Evolutionary conservation across 2,888 invertebrate species (phyloP).

Genomic region (Biston betularia): DNA sequence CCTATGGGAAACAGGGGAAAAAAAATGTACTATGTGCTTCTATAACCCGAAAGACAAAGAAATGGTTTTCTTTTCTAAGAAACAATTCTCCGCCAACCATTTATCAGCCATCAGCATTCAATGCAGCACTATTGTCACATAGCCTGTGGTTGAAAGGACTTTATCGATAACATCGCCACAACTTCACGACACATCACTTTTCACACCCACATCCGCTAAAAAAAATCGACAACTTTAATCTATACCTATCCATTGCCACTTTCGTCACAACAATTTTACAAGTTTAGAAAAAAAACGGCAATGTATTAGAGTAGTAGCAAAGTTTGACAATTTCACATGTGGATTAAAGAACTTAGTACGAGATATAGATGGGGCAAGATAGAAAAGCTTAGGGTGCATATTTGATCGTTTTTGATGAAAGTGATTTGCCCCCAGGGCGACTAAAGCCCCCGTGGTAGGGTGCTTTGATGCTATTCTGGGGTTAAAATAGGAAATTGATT

Average conservation of each 20-base stretch:
- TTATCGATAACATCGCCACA: slow-evolving; percentile 74
- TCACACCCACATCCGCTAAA: slow-evolving; percentile 39
- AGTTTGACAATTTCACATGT: not conserved
- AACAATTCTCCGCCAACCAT: slow-evolving; percentile 29
- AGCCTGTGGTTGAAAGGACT: slow-evolving; percentile 62
- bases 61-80: slow-evolving; percentile 21
- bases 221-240: not conserved
- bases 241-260: slow-evolving; percentile 45
- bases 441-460: slow-evolving; percentile 51
- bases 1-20: no score
- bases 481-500: slow-evolving; percentile 47
- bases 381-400: slow-evolving; percentile 77
- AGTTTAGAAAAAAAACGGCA: slow-evolving; percentile 17
- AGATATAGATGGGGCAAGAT: slow-evolving; percentile 67
- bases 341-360: slow-evolving; percentile 40
- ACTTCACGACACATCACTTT: slow-evolving; percentile 56
- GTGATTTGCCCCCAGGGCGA: slow-evolving; percentile 48
- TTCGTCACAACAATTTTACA: not conserved
- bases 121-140: slow-evolving; percentile 47
- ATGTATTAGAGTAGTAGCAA: slow-evolving; percentile 19
- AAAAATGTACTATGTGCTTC: no score
- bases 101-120: slow-evolving; percentile 47
- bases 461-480: slow-evolving; percentile 42
- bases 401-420: slow-evolving; percentile 72
- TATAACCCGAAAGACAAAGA: not conserved